These are phyloP conservation scores for Poeciliopsis retropinna DNA, from an alignment of 2,113 vertebrate species.

Conservation along the genomic window DNA sequence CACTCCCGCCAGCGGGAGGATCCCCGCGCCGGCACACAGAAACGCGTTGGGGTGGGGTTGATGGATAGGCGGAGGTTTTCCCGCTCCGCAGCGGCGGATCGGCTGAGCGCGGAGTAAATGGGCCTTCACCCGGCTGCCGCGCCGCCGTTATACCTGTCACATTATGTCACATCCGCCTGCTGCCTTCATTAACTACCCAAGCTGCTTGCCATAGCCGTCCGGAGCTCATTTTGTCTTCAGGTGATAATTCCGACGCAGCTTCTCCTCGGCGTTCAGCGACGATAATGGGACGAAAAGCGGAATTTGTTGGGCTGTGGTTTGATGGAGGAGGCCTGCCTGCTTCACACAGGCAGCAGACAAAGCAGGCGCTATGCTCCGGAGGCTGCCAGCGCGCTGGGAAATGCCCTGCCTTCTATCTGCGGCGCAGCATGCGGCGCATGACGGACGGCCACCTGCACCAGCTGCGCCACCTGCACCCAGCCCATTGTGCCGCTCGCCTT, in stretches of 20 bases:
- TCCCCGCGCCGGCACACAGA: background rate
- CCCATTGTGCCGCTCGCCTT: slow-evolving; percentile 68
- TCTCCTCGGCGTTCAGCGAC: slow-evolving; percentile 3
- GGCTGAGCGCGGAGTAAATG: slow-evolving; percentile 56
- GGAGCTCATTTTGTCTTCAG: background rate
- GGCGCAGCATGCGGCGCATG: slow-evolving; percentile 40
- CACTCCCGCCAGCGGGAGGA: slow-evolving; percentile 9
- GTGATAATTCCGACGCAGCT: background rate
- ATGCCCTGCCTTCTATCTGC: slow-evolving; percentile 48
- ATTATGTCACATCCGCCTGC: slow-evolving; percentile 49
- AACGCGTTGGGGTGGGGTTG: slow-evolving; percentile 27
- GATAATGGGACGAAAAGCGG: background rate
- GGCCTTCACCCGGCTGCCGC: slow-evolving; percentile 25
- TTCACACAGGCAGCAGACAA: slow-evolving; percentile 11
- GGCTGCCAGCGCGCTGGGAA: slow-evolving; percentile 46
- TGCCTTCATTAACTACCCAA: slow-evolving; percentile 48
- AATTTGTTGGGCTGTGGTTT: background rate
- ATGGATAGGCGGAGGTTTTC: slow-evolving; percentile 44
- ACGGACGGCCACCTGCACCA: slow-evolving; percentile 69
- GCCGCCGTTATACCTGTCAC: slow-evolving; percentile 26
- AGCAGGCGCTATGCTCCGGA: slow-evolving; percentile 2
- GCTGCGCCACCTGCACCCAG: slow-evolving; percentile 62
- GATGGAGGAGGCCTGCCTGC: slow-evolving; percentile 19
- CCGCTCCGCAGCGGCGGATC: slow-evolving; percentile 19
- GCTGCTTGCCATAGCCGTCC: background rate